phyloP scores from a whole-genome alignment of 2,113 vertebrate species.

The Oophaga pumilio region DNA sequence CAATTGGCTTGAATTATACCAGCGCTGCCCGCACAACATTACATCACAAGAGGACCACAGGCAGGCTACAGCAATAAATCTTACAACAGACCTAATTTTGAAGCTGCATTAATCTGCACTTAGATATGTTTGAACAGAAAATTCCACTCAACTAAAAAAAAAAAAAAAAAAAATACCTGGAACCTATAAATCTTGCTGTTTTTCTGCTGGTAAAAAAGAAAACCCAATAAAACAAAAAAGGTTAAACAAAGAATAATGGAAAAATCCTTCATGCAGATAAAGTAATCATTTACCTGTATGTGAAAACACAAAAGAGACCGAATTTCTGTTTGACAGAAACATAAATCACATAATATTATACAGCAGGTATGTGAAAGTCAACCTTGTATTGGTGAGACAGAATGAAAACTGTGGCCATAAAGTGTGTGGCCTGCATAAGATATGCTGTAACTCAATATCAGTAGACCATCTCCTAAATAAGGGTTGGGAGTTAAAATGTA shows the following conservation, averaged over 20 bases:
- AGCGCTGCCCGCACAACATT: conserved; percentile 16
- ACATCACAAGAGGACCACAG: conserved; percentile 24
- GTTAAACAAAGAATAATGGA: background rate
- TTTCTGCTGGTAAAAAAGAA: background rate
- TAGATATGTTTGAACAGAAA: background rate
- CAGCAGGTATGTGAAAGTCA: background rate
- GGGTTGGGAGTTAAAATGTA: no score
- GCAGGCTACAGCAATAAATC: conserved; percentile 30
- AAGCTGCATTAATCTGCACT: background rate
- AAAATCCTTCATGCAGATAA: background rate
- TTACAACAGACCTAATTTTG: conserved; percentile 2
- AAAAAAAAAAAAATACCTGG: background rate
- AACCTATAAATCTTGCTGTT: background rate
- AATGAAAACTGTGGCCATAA: no score
- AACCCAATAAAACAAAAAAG: background rate
- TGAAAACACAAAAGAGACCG: background rate
- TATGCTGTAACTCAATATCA: no score
- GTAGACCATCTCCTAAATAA: no score
- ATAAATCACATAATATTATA: background rate
- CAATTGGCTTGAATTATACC: conserved; percentile 15
- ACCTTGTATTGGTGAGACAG: no score
- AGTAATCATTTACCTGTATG: background rate
- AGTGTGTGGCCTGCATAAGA: no score
- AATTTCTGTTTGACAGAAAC: background rate
- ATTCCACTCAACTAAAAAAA: background rate